phyloP scores from a whole-genome alignment of 2,888 invertebrate species.

The Tolmerus cingulatus region DNA sequence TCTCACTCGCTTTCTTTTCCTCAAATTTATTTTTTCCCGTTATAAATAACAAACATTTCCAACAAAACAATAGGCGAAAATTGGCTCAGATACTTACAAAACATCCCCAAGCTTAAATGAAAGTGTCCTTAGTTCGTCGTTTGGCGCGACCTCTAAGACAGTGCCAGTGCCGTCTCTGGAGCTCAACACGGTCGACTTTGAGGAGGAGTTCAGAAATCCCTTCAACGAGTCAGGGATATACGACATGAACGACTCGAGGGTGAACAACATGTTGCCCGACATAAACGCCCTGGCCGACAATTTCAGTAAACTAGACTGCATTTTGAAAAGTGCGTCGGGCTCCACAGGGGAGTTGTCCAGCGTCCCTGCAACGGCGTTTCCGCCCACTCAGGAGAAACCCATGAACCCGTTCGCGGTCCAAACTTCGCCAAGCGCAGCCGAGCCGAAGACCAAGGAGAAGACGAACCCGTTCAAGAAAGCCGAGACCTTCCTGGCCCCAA shows the following conservation, averaged over 20 bases:
- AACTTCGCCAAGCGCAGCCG: neutral
- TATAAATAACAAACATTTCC: conserved; percentile 18
- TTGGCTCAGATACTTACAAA: conserved; percentile 41
- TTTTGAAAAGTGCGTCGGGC: conserved; percentile 26
- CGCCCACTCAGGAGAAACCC: neutral
- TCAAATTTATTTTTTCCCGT: conserved; percentile 8
- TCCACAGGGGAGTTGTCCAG: neutral
- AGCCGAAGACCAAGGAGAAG: conserved; percentile 6
- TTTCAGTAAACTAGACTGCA: conserved; percentile 42
- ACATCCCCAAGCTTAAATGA: conserved; percentile 22
- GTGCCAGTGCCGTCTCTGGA: conserved; percentile 18
- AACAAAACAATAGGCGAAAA: conserved; percentile 34
- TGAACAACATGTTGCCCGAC: conserved; percentile 23
- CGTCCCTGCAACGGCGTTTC: neutral
- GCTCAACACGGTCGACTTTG: conserved; percentile 36
- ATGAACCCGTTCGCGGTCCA: conserved; percentile 19
- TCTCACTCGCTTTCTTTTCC: neutral
- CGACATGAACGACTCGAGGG: conserved; percentile 33
- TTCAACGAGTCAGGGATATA: conserved; percentile 43
- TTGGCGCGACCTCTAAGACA: neutral
- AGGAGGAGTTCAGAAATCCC: conserved; percentile 40
- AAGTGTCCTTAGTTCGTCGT: conserved; percentile 4
- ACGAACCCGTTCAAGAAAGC: conserved; percentile 44
- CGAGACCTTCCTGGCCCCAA: conserved; percentile 34
- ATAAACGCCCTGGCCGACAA: conserved; percentile 45